Conservation (phyloP, 2,113 vertebrate genomes). For the Nothocercus nigrocapillus region DNA sequence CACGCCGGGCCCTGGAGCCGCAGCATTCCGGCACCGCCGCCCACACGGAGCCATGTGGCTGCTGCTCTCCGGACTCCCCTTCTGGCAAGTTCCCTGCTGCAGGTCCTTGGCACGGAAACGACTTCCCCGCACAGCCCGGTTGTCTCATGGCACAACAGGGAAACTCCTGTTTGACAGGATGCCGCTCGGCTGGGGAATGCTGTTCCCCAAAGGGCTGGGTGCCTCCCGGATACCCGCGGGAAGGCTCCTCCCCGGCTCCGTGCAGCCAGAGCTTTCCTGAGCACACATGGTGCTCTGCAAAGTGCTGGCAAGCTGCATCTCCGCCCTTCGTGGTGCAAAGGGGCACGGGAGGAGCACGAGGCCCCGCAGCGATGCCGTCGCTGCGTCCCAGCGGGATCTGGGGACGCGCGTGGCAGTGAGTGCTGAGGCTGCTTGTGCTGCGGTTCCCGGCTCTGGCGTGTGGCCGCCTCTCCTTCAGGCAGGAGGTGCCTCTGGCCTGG, state of each 20-base stretch:
- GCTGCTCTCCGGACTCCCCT: neutral
- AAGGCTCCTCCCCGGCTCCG: neutral
- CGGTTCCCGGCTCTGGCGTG: slow-evolving; percentile 1
- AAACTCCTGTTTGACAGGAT: neutral
- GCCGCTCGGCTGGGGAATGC: neutral
- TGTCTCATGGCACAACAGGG: neutral
- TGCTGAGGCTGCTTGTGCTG: neutral
- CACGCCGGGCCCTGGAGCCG: too few relatives aligned
- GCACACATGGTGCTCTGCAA: neutral
- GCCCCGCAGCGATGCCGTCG: rapidly evolving
- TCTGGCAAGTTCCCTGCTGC: neutral
- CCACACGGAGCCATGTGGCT: rapidly evolving
- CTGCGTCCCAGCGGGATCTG: neutral
- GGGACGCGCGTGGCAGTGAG: neutral
- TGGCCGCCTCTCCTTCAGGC: neutral
- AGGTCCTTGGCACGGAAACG: neutral
- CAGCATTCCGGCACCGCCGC: neutral
- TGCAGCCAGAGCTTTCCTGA: neutral
- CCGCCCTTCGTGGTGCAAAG: neutral
- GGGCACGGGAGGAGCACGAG: neutral
- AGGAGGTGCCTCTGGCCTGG: neutral
- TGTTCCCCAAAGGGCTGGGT: slow-evolving; percentile 27
- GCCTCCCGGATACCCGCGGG: neutral
- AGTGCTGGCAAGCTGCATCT: neutral
- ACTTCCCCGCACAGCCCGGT: neutral